These are phyloP conservation scores for Rhinolophus ferrumequinum DNA, from an alignment of 2,113 vertebrate genomes.

Conservation along the genomic window DNA sequence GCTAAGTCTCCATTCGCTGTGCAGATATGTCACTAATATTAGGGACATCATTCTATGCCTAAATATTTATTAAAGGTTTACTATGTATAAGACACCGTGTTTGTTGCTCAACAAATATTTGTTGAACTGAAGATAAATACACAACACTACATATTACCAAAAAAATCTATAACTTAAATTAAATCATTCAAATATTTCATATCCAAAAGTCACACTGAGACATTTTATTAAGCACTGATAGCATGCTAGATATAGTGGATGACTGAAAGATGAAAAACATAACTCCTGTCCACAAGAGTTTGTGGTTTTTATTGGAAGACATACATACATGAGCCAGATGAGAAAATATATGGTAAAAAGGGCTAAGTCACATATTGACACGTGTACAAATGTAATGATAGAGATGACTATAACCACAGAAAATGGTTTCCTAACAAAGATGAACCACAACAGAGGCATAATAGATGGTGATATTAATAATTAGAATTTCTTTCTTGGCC, in stretches of 20 bases:
- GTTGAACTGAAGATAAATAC: conserved; percentile 54
- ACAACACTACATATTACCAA: background rate
- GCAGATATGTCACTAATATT: conserved; percentile 29
- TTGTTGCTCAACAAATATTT: conserved; percentile 57
- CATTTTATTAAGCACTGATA: conserved; percentile 27
- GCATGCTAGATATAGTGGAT: background rate
- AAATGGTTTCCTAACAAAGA: background rate
- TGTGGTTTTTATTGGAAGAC: conserved; percentile 32
- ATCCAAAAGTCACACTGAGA: conserved; percentile 25
- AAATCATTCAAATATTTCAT: conserved; percentile 56
- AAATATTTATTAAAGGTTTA: conserved; percentile 62
- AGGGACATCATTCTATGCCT: background rate
- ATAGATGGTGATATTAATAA: background rate
- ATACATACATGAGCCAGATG: background rate
- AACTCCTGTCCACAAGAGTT: background rate
- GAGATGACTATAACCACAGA: background rate
- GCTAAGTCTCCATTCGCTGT: background rate
- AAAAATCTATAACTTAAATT: conserved; percentile 30
- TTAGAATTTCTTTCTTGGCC: background rate
- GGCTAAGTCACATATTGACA: background rate
- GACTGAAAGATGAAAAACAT: background rate
- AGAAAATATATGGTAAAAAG: background rate
- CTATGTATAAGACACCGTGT: background rate
- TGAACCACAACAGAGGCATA: background rate
- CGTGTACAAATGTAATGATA: background rate